Base-by-base conservation (phyloP, 1,140 invertebrate species). In the Drusus annulatus region DNA sequence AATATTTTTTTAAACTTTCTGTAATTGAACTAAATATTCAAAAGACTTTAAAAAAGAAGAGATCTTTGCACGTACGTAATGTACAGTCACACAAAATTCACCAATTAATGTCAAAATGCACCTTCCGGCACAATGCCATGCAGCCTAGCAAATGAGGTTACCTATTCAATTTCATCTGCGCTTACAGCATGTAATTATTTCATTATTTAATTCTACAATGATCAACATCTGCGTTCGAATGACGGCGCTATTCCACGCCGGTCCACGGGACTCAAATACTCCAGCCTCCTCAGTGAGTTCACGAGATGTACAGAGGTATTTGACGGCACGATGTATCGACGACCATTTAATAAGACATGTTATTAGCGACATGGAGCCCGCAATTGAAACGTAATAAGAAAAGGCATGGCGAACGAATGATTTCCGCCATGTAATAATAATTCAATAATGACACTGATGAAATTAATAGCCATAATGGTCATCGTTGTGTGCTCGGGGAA, bases 291-390 rank as follows among this genome's bases (percentile, higher is more conserved):
- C 17, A 21, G 16, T 8, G 17, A 19, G 56, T 19, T 17, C 56
- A 23, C 56, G 56, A 13, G 8, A 28, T 65, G 21, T 28, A 28
- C 36, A 10, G 36, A 45, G 13, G 62, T 4, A 5, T 21, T 65
- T 74, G 45, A 13, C 13, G 10, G 36, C 36, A 45, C 8, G 52
- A 54, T 28, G n/a, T 25, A 21, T 23, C 19, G 16, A 16, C 19
- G 71, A 74, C 8, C 36, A 54, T 74, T 74, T 74, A 51, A 74
- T 74, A 56, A 21, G 51, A 54, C 23, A 13, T 56, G 52, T 74
- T 54, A 74, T 74, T 74, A 74, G 71, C 51, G 71, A 74, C 71
- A 13, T 21, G 62, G 21, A 65, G 23, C 21, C 16, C 62, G 62
- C 62, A 65, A 65, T 65, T 65, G 62, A 65, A 25, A 65, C 28